Percentiles rank a stretch among this genome's conserved stretches.
Evolutionary conservation across 1,140 invertebrate genomes (phyloP).

Genomic region (Polypedilum vanderplanki): DNA sequence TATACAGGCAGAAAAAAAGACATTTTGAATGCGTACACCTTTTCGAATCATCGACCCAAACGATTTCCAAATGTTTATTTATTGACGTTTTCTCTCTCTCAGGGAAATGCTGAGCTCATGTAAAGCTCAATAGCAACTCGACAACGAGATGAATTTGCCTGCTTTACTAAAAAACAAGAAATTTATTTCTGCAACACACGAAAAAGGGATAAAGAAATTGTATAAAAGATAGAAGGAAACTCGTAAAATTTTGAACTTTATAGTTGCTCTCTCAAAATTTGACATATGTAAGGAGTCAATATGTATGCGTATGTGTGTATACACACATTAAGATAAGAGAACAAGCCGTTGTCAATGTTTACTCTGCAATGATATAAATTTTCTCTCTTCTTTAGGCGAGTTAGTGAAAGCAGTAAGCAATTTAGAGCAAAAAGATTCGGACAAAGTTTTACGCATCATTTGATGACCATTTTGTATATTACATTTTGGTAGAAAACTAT

Average conservation of each 20-base stretch:
- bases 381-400: neutral
- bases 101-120: neutral
- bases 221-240: no score
- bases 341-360: neutral
- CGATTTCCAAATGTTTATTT: conserved; percentile 13
- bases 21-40: neutral
- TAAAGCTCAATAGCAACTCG: neutral
- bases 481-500: neutral
- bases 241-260: neutral
- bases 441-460: neutral
- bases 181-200: no score
- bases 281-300: neutral
- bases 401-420: no score
- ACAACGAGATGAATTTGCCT: neutral
- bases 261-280: neutral
- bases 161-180: no score
- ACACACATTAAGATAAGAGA: neutral
- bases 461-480: conserved; percentile 7
- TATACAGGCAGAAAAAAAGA: neutral
- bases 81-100: conserved; percentile 11
- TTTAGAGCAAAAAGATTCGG: no score
- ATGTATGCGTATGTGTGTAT: neutral
- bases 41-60: neutral
- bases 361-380: neutral
- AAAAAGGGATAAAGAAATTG: neutral